phyloP scores from a whole-genome alignment of 2,113 vertebrate genomes.

The Vicugna pacos region DNA sequence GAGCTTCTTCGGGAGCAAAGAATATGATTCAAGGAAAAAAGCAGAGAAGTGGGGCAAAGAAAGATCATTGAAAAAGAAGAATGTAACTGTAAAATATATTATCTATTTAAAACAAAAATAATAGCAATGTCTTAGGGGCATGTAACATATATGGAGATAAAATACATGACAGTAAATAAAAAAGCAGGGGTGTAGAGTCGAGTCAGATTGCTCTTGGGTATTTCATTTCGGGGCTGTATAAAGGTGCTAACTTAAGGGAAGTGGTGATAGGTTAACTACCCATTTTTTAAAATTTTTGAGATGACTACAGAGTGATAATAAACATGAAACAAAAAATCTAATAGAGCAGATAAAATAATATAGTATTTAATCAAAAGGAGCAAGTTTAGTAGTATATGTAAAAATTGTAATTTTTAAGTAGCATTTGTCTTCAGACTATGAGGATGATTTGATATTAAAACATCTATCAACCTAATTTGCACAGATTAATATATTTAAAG shows the following conservation, averaged over 20 bases:
- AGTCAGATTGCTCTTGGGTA: background rate
- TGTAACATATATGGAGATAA: background rate
- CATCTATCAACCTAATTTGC: background rate
- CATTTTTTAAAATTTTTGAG: background rate
- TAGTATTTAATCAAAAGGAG: background rate
- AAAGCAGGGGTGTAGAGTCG: fast-evolving
- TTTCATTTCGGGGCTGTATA: too few relatives aligned
- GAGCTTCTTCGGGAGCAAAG: background rate
- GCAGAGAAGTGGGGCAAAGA: background rate
- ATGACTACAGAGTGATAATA: background rate
- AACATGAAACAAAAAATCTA: background rate
- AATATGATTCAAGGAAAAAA: background rate
- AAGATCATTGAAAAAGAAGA: background rate
- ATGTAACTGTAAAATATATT: too few relatives aligned
- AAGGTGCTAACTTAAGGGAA: background rate
- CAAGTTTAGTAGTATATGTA: background rate
- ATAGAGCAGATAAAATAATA: background rate
- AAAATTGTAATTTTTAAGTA: background rate
- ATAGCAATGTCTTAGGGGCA: background rate
- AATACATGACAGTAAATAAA: background rate
- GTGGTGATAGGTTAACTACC: too few relatives aligned
- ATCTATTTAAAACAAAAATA: background rate
- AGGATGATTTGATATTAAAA: background rate
- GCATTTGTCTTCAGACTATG: background rate
- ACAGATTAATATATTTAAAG: background rate